Conservation (phyloP, 2,797 vertebrate species). For the Pseudotriccus pelzelni region DNA sequence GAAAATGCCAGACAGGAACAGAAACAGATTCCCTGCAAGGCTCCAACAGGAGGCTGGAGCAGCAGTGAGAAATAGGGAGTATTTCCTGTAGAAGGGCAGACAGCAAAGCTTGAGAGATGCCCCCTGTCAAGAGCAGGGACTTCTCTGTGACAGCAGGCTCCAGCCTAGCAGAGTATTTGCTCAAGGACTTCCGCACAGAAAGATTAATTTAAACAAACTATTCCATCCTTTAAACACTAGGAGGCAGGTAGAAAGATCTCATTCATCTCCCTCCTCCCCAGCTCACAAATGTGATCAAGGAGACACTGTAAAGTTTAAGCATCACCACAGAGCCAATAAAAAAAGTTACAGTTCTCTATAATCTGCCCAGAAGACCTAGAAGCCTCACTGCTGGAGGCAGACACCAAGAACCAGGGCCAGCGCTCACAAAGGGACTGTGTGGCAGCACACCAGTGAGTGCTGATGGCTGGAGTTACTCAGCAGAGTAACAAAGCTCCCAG, state of each 20-base stretch:
- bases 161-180: not conserved
- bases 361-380: not conserved
- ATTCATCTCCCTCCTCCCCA: not conserved
- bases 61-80: not conserved
- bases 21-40: not conserved
- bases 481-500: not conserved
- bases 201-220: not conserved
- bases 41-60: not conserved
- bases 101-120: not conserved
- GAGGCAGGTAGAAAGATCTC: not conserved
- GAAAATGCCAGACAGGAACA: not conserved
- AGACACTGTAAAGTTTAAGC: not conserved
- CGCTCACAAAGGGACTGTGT: no score
- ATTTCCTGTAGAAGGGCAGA: not conserved
- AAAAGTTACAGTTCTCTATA: not conserved
- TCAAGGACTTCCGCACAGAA: not conserved
- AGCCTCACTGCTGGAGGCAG: not conserved
- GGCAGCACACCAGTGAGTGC: not conserved
- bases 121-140: not conserved
- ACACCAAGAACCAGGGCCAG: not conserved
- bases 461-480: not conserved
- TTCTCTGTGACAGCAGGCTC: not conserved
- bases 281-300: not conserved
- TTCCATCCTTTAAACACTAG: not conserved
- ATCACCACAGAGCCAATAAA: not conserved